Conservation (phyloP, 2,888 invertebrate species). For the Luffia ferchaultella region DNA sequence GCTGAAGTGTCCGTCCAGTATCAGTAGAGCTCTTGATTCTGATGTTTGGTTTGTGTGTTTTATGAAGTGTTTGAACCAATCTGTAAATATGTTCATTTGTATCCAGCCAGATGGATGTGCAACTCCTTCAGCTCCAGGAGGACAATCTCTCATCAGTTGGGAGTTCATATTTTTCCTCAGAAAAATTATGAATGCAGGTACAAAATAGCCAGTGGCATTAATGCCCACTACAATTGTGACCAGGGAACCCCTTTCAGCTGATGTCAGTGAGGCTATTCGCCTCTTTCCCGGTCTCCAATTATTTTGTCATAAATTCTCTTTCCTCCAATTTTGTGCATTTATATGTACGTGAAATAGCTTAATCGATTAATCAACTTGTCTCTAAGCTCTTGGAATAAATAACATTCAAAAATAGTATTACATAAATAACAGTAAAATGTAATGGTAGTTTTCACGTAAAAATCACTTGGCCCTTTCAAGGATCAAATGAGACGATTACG, state of each 20-base stretch:
- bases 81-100: slow-evolving; percentile 20
- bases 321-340: no score
- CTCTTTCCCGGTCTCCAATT: no score
- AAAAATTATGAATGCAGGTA: slow-evolving; percentile 18
- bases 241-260: slow-evolving; percentile 21
- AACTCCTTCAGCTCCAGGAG: slow-evolving; percentile 18
- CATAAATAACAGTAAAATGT: no score
- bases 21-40: slow-evolving; percentile 11
- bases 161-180: slow-evolving; percentile 21
- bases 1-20: slow-evolving; percentile 12
- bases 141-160: slow-evolving; percentile 22
- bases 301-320: no score
- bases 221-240: no score
- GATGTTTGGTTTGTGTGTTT: slow-evolving; percentile 12
- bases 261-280: slow-evolving; percentile 15
- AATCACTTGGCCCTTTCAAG: no score
- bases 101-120: slow-evolving; percentile 22
- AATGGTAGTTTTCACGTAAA: no score
- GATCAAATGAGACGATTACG: no score
- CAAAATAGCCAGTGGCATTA: slow-evolving; percentile 19
- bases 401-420: no score
- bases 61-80: slow-evolving; percentile 18
- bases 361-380: no score
- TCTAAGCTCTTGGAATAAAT: no score
- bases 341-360: no score